These are phyloP conservation scores for Drosophila ochracea DNA, from an alignment of 2,888 invertebrate genomes.

Conservation along the genomic window DNA sequence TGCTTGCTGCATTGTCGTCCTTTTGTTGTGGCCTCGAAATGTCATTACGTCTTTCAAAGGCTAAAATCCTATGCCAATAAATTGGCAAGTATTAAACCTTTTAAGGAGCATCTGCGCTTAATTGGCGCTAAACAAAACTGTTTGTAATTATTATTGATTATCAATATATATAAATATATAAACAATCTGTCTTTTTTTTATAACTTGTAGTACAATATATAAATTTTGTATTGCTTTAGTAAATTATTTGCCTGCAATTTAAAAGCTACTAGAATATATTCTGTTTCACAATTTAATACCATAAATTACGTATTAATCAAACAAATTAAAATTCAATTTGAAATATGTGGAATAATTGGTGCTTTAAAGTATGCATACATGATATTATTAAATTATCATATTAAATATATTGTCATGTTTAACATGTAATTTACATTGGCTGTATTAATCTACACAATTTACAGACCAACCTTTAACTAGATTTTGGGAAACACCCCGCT, in stretches of 20 bases:
- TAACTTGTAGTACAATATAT: background rate
- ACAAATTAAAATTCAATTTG: slow-evolving; percentile 38
- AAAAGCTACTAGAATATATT: background rate
- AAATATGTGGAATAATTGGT: slow-evolving; percentile 17
- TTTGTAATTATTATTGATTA: background rate
- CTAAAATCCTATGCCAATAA: slow-evolving; percentile 13
- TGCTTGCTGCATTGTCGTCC: slow-evolving; percentile 42
- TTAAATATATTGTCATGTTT: background rate
- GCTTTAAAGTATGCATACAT: slow-evolving; percentile 15
- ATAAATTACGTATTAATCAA: slow-evolving; percentile 42
- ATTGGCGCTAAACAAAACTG: slow-evolving; percentile 12
- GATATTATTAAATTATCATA: background rate
- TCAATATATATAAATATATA: background rate
- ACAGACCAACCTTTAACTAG: slow-evolving; percentile 11
- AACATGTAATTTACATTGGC: background rate
- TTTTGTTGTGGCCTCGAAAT: slow-evolving; percentile 48
- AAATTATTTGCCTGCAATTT: background rate
- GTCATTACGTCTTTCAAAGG: slow-evolving; percentile 24
- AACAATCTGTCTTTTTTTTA: background rate
- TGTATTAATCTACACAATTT: background rate
- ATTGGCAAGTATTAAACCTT: slow-evolving; percentile 15
- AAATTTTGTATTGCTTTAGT: background rate
- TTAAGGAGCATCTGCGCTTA: slow-evolving; percentile 1
- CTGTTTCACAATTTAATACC: slow-evolving; percentile 9
- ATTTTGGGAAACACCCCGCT: background rate